phyloP scores from a whole-genome alignment of 2,888 invertebrate species.

The Palloptera scutellata region DNA sequence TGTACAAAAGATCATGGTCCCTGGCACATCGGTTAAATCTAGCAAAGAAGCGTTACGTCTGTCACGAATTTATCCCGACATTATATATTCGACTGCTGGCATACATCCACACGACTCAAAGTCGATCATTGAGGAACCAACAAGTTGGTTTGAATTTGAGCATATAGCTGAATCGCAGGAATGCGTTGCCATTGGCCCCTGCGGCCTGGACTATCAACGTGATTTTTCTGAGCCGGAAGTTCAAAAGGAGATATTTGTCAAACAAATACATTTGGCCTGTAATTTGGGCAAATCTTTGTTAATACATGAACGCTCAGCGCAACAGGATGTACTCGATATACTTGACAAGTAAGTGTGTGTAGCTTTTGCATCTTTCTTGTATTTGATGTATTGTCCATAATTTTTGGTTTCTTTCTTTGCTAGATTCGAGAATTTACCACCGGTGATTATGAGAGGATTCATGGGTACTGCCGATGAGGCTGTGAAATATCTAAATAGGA shows the following conservation, averaged over 20 bases:
- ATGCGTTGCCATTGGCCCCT: slow-evolving; percentile 93
- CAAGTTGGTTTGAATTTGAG: slow-evolving; percentile 79
- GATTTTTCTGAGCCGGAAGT: slow-evolving; percentile 91
- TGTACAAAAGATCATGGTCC: slow-evolving; percentile 93
- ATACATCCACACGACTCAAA: slow-evolving; percentile 95
- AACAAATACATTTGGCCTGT: slow-evolving; percentile 86
- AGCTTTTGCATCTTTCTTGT: slow-evolving; percentile 15
- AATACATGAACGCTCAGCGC: slow-evolving; percentile 92
- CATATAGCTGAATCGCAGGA: slow-evolving; percentile 81
- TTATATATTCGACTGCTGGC: slow-evolving; percentile 89
- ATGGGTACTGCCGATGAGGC: slow-evolving; percentile 89
- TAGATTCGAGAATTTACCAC: slow-evolving; percentile 70
- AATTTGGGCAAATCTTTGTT: slow-evolving; percentile 86
- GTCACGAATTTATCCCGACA: slow-evolving; percentile 88
- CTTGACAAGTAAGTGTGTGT: slow-evolving; percentile 63
- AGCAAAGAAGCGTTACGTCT: slow-evolving; percentile 90
- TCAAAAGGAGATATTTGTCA: slow-evolving; percentile 86
- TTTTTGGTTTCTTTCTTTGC: slow-evolving; percentile 10
- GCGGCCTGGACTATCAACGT: slow-evolving; percentile 92
- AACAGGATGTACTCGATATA: slow-evolving; percentile 83
- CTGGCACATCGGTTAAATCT: slow-evolving; percentile 86
- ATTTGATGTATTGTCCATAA: not conserved
- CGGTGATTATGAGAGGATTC: slow-evolving; percentile 89
- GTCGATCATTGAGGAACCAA: slow-evolving; percentile 75
- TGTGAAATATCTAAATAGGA: slow-evolving; percentile 80